Base-by-base conservation (phyloP, 35 echinoderm and acorn worm genomes). In the Acanthaster planci region DNA sequence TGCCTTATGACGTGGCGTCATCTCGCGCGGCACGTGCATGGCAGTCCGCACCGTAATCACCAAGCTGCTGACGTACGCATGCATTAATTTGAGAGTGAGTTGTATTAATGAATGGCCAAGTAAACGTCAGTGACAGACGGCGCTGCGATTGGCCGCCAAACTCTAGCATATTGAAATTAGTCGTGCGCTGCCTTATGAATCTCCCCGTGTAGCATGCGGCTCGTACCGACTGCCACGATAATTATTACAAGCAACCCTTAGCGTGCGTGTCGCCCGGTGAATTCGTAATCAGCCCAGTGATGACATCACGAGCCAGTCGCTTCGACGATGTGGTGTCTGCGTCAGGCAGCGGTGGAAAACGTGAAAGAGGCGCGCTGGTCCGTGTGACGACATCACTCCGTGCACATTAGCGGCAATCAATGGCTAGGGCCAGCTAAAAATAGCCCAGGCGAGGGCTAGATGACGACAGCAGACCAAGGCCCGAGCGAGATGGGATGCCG, bases 321-420 rank as follows among this genome's bases (percentile, higher is more conserved):
- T 72, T 31, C 64, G 64, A 72, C 64, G 64, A 72, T 72, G 64
- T 26, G 23, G 64, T 35, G 64, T 72, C 64, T 72, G 64, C 64
- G 64, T 72, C 64, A 72, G 64, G 64, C 64, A 72, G 64, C 64
- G 64, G 64, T 72, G 64, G 64, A 72, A 72, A 72, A 72, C 64
- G 64, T 72, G 64, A 72, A 72, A 72, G 8, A 72, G 64, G 64
- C 64, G 64, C 26, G 64, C 64, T 72, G 64, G 64, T 34, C 14
- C 64, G 64, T 72, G 64, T 72, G 64, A 72, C 64, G 64, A 72
- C 64, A 72, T 72, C 64, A 72, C 26, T 72, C 64, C 64, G 64
- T 72, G 64, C 64, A 72, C 64, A 72, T 72, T 72, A 72, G 64
- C 64, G 26, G 64, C 64, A 72, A 72, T 72, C 64, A 72, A 72